Conservation (phyloP, 2,113 vertebrate species). For the Colinus virginianus region DNA sequence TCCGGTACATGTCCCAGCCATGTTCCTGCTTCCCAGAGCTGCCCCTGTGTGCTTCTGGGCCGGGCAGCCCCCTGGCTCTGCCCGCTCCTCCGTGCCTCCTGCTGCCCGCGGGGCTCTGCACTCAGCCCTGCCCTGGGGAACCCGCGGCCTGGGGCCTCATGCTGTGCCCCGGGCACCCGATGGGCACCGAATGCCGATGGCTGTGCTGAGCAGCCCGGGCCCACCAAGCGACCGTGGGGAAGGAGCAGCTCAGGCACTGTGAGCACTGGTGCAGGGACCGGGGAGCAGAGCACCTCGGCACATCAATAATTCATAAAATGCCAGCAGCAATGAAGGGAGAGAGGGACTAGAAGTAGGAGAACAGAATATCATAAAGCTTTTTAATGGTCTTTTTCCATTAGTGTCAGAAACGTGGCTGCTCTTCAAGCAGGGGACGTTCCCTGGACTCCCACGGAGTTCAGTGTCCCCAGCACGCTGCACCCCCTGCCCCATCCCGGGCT, state of each 20-base stretch:
- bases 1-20: not conserved
- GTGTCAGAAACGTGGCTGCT: slow-evolving; percentile 79
- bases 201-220: not conserved
- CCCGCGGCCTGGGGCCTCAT: not conserved
- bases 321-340: slow-evolving; percentile 91
- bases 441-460: slow-evolving; percentile 32
- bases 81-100: not conserved
- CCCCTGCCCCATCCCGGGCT: not conserved
- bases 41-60: accelerated
- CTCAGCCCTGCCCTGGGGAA: not conserved
- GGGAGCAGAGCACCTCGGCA: slow-evolving; percentile 77
- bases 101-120: not conserved
- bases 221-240: not conserved
- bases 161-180: not conserved
- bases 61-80: not conserved
- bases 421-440: slow-evolving; percentile 70
- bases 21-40: not conserved
- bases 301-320: slow-evolving; percentile 92
- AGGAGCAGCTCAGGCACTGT: not conserved
- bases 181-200: not conserved
- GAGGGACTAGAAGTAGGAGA: slow-evolving; percentile 83
- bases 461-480: slow-evolving; percentile 14
- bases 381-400: slow-evolving; percentile 90
- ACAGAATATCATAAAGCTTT: slow-evolving; percentile 84
- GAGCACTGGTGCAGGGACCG: slow-evolving; percentile 62